These are phyloP conservation scores for Lampris megalopsis DNA, from an alignment of 2,113 vertebrate genomes.

Conservation along the genomic window DNA sequence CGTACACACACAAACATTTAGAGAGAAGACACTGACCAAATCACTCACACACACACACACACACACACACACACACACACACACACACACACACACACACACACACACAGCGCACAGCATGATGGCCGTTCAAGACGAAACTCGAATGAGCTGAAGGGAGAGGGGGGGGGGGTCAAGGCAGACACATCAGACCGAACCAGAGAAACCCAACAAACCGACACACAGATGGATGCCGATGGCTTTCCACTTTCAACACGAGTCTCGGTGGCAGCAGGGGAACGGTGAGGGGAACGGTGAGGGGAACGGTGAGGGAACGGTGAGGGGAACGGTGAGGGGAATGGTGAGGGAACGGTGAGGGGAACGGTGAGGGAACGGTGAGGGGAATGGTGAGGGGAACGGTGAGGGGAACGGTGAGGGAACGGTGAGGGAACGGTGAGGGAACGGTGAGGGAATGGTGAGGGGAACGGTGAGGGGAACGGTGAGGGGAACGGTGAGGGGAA, in stretches of 20 bases:
- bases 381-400: too few species aligned
- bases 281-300: background rate
- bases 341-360: too few species aligned
- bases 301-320: too few species aligned
- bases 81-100: background rate
- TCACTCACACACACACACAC: background rate
- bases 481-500: too few species aligned
- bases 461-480: too few species aligned
- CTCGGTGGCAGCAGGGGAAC: constrained; percentile 1
- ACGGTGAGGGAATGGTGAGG: too few species aligned
- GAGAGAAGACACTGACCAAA: too few species aligned
- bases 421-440: too few species aligned
- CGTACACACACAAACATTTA: background rate
- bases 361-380: too few species aligned
- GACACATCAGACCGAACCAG: background rate
- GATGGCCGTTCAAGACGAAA: constrained; percentile 48
- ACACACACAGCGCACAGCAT: constrained; percentile 26
- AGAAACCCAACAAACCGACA: background rate
- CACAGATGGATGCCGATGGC: background rate
- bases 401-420: too few species aligned
- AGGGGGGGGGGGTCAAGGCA: background rate
- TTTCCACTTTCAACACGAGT: background rate
- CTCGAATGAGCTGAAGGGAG: constrained; percentile 38
- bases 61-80: background rate
- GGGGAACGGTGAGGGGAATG: too few species aligned